phyloP scores from a whole-genome alignment of 53 echinoderm and acorn worm genomes.

The Apostichopus leukothele region DNA sequence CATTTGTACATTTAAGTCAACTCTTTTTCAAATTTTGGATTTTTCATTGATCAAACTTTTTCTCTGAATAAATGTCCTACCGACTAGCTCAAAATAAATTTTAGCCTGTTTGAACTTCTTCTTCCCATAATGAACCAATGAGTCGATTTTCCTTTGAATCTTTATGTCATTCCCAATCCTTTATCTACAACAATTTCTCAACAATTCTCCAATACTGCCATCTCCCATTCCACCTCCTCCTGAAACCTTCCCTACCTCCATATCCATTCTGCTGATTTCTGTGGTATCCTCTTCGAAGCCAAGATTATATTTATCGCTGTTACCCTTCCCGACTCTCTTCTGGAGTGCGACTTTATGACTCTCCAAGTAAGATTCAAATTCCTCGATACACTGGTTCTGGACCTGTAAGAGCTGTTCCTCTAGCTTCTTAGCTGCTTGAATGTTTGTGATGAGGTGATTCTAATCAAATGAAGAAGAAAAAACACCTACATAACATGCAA shows the following conservation, averaged over 20 bases:
- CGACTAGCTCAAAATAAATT: too few relatives aligned
- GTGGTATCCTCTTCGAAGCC: constrained; percentile 70
- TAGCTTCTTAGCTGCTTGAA: constrained; percentile 88
- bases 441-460: constrained; percentile 86
- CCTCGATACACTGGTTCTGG: constrained; percentile 91
- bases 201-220: too few relatives aligned
- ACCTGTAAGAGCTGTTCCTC: constrained; percentile 86
- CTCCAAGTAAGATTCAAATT: constrained; percentile 89
- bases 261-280: constrained; percentile 71
- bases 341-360: constrained; percentile 71
- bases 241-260: constrained; percentile 55
- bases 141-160: too few relatives aligned
- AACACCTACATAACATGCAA: background rate
- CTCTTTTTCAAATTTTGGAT: too few relatives aligned
- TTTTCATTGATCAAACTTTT: too few relatives aligned
- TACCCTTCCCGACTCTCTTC: constrained; percentile 61
- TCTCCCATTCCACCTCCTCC: background rate
- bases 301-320: constrained; percentile 31
- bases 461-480: constrained; percentile 20
- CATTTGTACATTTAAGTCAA: too few relatives aligned
- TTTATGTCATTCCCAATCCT: too few relatives aligned
- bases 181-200: too few relatives aligned
- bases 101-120: too few relatives aligned
- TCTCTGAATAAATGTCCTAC: too few relatives aligned
- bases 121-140: too few relatives aligned